Conservation (phyloP, 2,888 invertebrate genomes). For the Xestobium rufovillosum region DNA sequence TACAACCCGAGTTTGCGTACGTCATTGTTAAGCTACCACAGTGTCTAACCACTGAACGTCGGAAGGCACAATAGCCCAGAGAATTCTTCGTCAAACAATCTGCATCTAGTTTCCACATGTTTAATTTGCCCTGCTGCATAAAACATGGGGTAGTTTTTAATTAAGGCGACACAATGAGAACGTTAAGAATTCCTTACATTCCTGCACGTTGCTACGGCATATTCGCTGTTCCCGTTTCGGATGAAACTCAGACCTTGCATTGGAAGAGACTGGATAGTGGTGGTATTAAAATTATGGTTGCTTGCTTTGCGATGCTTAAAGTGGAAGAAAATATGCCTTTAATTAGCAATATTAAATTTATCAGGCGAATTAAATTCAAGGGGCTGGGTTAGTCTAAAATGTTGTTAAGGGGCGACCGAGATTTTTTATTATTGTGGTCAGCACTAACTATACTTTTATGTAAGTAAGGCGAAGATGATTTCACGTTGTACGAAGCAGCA, state of each 20-base stretch:
- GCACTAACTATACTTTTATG: too few relatives aligned
- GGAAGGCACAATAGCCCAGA: constrained; percentile 33
- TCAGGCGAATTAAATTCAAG: too few relatives aligned
- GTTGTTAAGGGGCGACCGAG: too few relatives aligned
- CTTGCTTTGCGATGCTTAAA: too few relatives aligned
- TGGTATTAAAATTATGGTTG: too few relatives aligned
- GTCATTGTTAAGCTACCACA: constrained; percentile 41
- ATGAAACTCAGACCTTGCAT: too few relatives aligned
- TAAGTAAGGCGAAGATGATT: too few relatives aligned
- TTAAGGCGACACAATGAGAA: constrained; percentile 43
- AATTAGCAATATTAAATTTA: constrained; percentile 43
- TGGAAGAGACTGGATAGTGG: too few relatives aligned
- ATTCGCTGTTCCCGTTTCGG: too few relatives aligned
- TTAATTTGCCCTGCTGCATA: constrained; percentile 25
- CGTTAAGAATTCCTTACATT: constrained; percentile 44
- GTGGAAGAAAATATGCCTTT: constrained; percentile 36
- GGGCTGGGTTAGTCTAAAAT: too few relatives aligned
- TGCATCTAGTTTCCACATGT: constrained; percentile 4
- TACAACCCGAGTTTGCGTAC: constrained; percentile 33
- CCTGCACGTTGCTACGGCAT: constrained; percentile 37
- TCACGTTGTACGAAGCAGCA: too few relatives aligned
- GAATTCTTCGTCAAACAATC: constrained; percentile 18
- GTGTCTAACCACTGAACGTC: constrained; percentile 40
- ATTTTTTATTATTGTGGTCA: too few relatives aligned
- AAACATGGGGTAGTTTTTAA: constrained; percentile 42